Evolutionary conservation across 2,888 invertebrate genomes (phyloP).

Genomic region (Leucophora obtusa): DNA sequence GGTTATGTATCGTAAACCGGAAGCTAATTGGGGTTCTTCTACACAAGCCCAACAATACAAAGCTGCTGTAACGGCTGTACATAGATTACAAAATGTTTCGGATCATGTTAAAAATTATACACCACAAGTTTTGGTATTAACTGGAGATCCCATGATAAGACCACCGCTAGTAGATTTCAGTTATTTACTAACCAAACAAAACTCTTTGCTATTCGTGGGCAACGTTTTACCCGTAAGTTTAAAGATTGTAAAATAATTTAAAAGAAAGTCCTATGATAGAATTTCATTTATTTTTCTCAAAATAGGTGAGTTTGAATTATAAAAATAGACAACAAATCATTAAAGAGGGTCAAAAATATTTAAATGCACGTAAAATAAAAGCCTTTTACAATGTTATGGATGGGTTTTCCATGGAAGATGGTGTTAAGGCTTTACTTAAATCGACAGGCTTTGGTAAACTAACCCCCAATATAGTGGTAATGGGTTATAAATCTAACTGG

Average conservation of each 20-base stretch:
- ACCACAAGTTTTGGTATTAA: conserved; percentile 91
- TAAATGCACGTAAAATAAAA: conserved; percentile 89
- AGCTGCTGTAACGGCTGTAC: conserved; percentile 91
- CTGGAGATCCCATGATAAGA: conserved; percentile 89
- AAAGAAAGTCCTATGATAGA: not conserved
- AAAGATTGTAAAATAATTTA: not conserved
- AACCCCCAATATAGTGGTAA: conserved; percentile 93
- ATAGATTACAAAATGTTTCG: conserved; percentile 88
- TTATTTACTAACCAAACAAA: conserved; percentile 92
- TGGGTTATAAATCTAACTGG: conserved; percentile 98
- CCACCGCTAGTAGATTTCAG: conserved; percentile 95
- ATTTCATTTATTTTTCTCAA: not conserved
- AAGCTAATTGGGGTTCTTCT: conserved; percentile 98
- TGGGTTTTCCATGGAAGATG: conserved; percentile 86
- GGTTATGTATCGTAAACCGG: conserved; percentile 95
- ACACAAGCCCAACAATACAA: conserved; percentile 98
- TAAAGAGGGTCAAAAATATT: conserved; percentile 88
- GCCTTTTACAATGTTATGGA: conserved; percentile 92
- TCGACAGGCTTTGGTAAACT: conserved; percentile 94
- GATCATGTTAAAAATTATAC: conserved; percentile 99
- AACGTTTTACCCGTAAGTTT: conserved; percentile 87
- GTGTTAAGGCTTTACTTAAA: conserved; percentile 91
- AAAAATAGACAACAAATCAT: conserved; percentile 82
- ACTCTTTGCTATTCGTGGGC: conserved; percentile 93
- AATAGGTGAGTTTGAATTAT: conserved; percentile 82